Percentiles rank a stretch among this genome's conserved stretches.
These are phyloP conservation scores for Neodiprion fabricii DNA, from an alignment of 1,140 invertebrate genomes.

Conservation along the genomic window DNA sequence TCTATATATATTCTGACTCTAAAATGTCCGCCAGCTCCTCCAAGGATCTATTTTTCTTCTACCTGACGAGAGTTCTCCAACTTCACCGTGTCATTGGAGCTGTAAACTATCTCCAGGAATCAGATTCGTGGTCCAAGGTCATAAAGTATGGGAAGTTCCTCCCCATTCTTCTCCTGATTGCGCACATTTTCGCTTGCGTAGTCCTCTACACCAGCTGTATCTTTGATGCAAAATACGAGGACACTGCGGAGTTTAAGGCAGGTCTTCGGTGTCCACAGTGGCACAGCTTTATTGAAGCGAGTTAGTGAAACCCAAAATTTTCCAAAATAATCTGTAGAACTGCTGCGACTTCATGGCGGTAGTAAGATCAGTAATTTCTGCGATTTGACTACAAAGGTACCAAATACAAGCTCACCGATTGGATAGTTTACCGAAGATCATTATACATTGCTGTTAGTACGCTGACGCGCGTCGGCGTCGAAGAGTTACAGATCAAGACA, in stretches of 20 bases:
- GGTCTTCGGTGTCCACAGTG: background rate
- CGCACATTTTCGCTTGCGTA: background rate
- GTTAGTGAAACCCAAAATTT: background rate
- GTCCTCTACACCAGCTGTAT: background rate
- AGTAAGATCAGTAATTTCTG: background rate
- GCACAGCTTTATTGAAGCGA: background rate
- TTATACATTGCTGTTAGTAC: background rate
- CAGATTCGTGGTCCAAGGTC: background rate
- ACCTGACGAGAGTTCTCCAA: conserved; percentile 49
- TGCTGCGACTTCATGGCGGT: background rate
- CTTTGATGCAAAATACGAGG: background rate
- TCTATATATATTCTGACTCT: too few relatives aligned
- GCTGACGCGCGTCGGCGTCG: background rate
- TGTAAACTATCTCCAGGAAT: background rate
- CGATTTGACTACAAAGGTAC: background rate
- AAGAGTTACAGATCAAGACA: background rate
- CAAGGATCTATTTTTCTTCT: conserved; percentile 54
- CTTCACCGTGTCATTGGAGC: background rate
- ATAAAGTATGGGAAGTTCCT: conserved; percentile 2
- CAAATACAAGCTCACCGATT: background rate
- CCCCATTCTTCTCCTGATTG: background rate
- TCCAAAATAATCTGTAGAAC: too few relatives aligned
- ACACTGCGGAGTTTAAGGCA: background rate
- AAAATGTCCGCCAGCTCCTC: background rate
- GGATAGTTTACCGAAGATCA: background rate